Conservation (phyloP, 2,888 invertebrate genomes). For the Stenodema calcarata region DNA sequence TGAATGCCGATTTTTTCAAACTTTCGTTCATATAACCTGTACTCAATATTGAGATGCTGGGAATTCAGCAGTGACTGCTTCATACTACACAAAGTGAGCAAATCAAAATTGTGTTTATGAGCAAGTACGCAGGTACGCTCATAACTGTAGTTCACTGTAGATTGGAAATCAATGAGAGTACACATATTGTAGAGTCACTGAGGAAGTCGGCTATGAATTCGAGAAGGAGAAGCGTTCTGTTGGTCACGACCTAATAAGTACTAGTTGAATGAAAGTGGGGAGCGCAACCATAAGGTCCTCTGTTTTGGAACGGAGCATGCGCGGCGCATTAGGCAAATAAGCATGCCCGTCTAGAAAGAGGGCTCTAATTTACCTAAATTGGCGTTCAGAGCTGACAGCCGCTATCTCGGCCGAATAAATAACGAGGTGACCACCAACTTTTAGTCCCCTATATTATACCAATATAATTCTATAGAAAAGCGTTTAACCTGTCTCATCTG, state of each 20-base stretch:
- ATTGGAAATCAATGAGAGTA: too few species aligned
- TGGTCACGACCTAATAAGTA: neutral
- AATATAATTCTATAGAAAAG: slow-evolving; percentile 16
- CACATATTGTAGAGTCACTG: neutral
- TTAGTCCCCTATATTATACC: slow-evolving; percentile 6
- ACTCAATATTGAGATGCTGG: too few species aligned
- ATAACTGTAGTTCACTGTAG: too few species aligned
- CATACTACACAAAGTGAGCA: too few species aligned
- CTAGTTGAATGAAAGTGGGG: neutral
- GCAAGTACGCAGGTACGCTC: too few species aligned
- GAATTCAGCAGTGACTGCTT: too few species aligned
- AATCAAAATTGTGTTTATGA: too few species aligned
- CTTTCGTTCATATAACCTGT: too few species aligned
- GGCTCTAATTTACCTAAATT: slow-evolving; percentile 9
- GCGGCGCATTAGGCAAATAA: slow-evolving; percentile 13
- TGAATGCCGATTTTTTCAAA: too few species aligned
- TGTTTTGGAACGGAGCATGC: neutral
- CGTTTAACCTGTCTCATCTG: slow-evolving; percentile 19
- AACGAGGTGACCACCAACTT: slow-evolving; percentile 21
- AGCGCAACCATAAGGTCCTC: neutral
- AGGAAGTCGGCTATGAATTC: neutral
- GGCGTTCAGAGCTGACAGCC: slow-evolving; percentile 19
- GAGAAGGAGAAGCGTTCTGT: neutral
- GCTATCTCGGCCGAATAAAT: neutral
- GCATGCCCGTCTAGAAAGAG: neutral